Evolutionary conservation across 53 echinoderm and acorn worm genomes (phyloP).

Genomic region (Holothuria leucospilota): DNA sequence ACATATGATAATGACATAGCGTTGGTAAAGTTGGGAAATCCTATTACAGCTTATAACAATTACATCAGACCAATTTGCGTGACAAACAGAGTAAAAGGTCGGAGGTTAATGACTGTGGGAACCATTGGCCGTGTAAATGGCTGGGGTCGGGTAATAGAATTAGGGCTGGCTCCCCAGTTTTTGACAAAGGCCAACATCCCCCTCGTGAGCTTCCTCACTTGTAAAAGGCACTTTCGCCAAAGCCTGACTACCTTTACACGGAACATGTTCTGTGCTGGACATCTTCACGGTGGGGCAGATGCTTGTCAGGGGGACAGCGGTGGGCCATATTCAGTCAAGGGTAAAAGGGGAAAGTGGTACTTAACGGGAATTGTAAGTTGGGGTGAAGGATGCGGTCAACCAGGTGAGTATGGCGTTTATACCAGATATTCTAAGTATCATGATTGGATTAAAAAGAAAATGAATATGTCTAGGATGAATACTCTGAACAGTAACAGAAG

Average conservation of each 20-base stretch:
- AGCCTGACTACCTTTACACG: slow-evolving; percentile 40
- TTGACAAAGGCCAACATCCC: slow-evolving; percentile 71
- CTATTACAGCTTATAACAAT: slow-evolving; percentile 55
- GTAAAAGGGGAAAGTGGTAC: slow-evolving; percentile 63
- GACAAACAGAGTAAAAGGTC: slow-evolving; percentile 36
- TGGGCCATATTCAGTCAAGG: slow-evolving; percentile 68
- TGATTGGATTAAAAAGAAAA: slow-evolving; percentile 57
- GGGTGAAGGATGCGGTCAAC: slow-evolving; percentile 81
- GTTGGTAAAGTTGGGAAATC: slow-evolving; percentile 63
- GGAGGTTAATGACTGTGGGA: slow-evolving; percentile 34
- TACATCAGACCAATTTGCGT: slow-evolving; percentile 84
- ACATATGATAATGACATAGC: slow-evolving; percentile 81
- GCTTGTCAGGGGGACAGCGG: slow-evolving; percentile 92
- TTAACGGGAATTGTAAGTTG: slow-evolving; percentile 78
- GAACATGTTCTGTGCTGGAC: slow-evolving; percentile 94
- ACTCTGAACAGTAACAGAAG: too few relatives aligned
- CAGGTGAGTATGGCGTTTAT: slow-evolving; percentile 83
- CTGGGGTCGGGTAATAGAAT: slow-evolving; percentile 74
- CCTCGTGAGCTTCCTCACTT: slow-evolving; percentile 49
- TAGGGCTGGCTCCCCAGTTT: slow-evolving; percentile 58
- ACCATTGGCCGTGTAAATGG: slow-evolving; percentile 61
- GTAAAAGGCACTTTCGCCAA: slow-evolving; percentile 29
- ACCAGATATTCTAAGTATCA: slow-evolving; percentile 62
- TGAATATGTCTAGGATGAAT: neutral
- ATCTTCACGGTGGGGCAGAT: neutral